Conservation (phyloP, 2,888 invertebrate genomes). For the Hydroisotoma schaefferi region DNA sequence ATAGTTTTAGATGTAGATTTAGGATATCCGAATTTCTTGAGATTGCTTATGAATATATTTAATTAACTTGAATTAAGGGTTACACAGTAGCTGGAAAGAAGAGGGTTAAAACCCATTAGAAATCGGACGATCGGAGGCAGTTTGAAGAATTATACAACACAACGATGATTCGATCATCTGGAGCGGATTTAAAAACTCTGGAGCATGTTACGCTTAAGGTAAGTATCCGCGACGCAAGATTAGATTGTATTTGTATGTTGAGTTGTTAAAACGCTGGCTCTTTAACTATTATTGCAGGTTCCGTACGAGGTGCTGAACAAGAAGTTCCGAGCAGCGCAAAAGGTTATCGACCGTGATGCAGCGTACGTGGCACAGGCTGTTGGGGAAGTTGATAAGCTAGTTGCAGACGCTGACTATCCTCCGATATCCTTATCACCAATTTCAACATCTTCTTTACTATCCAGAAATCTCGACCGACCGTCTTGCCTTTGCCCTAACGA, state of each 20-base stretch:
- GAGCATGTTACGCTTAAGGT: conserved; percentile 96
- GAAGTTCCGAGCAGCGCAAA: conserved; percentile 91
- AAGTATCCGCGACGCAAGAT: conserved; percentile 38
- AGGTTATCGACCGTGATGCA: conserved; percentile 86
- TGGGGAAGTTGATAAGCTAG: conserved; percentile 71
- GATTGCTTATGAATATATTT: too few species aligned
- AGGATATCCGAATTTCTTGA: too few species aligned
- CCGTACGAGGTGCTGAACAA: conserved; percentile 98
- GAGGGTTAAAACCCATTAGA: too few species aligned
- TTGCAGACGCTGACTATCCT: conserved; percentile 57
- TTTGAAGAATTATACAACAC: too few species aligned
- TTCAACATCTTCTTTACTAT: not conserved
- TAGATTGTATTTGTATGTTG: not conserved
- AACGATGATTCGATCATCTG: conserved; percentile 7
- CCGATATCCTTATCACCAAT: conserved; percentile 28
- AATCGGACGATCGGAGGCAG: too few species aligned
- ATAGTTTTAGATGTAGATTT: too few species aligned
- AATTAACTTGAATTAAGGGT: too few species aligned
- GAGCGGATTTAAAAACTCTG: conserved; percentile 76
- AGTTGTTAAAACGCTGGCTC: not conserved
- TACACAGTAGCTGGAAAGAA: too few species aligned
- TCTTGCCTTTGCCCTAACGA: not conserved
- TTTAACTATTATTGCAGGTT: conserved; percentile 61
- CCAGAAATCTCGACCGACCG: not conserved
- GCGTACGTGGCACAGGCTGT: conserved; percentile 79